Evolutionary conservation across 1,140 invertebrate species (phyloP), one percentile per base, ranked within the genome.

Genomic region (Andricus grossulariae): DNA sequence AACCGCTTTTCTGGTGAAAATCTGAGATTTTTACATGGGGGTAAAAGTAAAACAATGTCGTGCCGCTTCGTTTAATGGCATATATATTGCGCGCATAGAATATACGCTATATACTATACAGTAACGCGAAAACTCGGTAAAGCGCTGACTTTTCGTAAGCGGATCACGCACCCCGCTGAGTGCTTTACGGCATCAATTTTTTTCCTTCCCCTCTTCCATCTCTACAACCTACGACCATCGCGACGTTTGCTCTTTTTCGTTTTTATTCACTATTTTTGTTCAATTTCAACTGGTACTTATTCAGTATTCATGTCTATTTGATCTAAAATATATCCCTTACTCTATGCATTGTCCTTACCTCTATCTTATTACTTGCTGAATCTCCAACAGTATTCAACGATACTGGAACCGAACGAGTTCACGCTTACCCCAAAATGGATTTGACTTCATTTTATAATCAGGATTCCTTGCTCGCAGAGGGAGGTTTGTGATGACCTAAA

Each of bases 181-280:
- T 91, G 89, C 88, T 91, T 91, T 91, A 91, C 85, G 88, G 88
- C 90, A 90, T 89, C 88, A 76, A 85, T 90, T 90, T 90, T 87
- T 83, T 84, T 79, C 75, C 74, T 82, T 76, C 78, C 78, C 78
- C 80, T 84, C 82, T 81, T 75, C 74, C 85, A 79, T 77, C 75
- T 72, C 52, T 32, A 55, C 19, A 12, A 12, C 50, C 76, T n/a
- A 72, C 75, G 72, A 79, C 76, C 79, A 78, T 75, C 73, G 66
- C 74, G 71, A 72, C 70, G 25, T 76, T 79, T 72, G 76, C 70
- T 55, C 25, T 75, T 71, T 12, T 74, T 75, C 50, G 73, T 81
- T 83, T 83, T 81, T 77, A 74, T 80, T 81, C 45, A 21, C 72
- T 55, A 51, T 75, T 78, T 49, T 50, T 75, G 25, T 45, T 39